Evolutionary conservation across 1,140 invertebrate species (phyloP).

Genomic region (Tetranychus cinnabarinus): DNA sequence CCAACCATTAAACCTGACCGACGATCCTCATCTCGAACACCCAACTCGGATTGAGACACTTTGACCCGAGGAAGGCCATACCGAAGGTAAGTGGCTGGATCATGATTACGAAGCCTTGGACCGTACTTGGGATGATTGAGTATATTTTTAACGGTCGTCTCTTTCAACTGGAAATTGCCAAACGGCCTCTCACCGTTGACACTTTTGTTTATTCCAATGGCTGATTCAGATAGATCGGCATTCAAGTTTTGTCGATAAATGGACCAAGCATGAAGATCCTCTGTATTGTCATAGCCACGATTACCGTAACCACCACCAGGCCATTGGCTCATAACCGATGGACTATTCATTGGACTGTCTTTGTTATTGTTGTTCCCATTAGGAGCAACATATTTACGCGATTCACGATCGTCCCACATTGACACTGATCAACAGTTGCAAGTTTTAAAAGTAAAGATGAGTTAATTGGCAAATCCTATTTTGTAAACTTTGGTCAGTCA

Average conservation of each 20-base stretch:
- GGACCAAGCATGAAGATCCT: constrained; percentile 82
- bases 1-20: neutral
- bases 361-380: neutral
- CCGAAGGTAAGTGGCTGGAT: constrained; percentile 75
- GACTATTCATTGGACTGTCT: no score
- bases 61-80: constrained; percentile 63
- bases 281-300: constrained; percentile 27
- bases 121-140: constrained; percentile 43
- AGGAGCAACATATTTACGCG: constrained; percentile 1
- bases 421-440: no score
- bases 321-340: constrained; percentile 31
- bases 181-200: constrained; percentile 11
- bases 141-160: constrained; percentile 78
- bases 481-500: no score
- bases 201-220: constrained; percentile 32
- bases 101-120: constrained; percentile 34
- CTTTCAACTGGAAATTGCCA: constrained; percentile 70
- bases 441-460: no score
- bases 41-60: neutral
- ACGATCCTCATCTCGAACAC: constrained; percentile 15
- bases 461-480: no score
- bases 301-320: constrained; percentile 41
- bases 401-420: constrained; percentile 1
- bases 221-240: constrained; percentile 79
- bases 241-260: constrained; percentile 88